A percentile compares a stretch with the other conserved stretches of the same genome.
phyloP scores from a whole-genome alignment of 2,888 invertebrate genomes.

The Morinoia aosen region DNA sequence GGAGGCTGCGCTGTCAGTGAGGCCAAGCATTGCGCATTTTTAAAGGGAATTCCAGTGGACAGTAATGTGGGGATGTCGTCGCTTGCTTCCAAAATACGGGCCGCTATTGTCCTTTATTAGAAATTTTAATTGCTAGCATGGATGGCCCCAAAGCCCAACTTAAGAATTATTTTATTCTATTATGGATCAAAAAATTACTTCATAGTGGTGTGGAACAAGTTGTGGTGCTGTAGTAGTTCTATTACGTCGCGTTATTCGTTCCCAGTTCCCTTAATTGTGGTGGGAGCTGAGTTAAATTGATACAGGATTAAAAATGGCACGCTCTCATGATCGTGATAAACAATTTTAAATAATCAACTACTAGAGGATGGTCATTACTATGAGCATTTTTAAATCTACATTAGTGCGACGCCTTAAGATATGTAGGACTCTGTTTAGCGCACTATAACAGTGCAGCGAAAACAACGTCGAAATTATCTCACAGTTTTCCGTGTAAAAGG shows the following conservation, averaged over 20 bases:
- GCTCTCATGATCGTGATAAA: not conserved
- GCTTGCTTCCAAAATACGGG: not conserved
- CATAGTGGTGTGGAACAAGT: not conserved
- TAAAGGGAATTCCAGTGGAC: conserved; percentile 27
- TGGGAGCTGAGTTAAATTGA: not conserved
- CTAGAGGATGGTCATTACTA: too few species aligned
- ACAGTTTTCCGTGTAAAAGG: too few species aligned
- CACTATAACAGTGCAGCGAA: not conserved
- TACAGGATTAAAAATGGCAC: not conserved
- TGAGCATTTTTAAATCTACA: too few species aligned
- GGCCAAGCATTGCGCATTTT: not conserved
- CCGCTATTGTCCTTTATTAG: conserved; percentile 22
- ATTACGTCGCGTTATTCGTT: not conserved
- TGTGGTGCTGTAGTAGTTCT: not conserved
- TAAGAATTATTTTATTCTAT: not conserved
- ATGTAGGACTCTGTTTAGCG: not conserved
- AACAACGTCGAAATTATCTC: not conserved
- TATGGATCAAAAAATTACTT: not conserved
- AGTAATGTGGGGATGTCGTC: conserved; percentile 35
- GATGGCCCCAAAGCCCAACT: not conserved
- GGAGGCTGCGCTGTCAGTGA: not conserved
- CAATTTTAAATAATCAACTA: too few species aligned
- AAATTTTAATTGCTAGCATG: conserved; percentile 31
- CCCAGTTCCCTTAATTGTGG: not conserved
- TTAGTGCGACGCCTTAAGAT: too few species aligned